These are phyloP conservation scores for Microplitis deprimator DNA, from an alignment of 2,888 invertebrate genomes.

Conservation along the genomic window DNA sequence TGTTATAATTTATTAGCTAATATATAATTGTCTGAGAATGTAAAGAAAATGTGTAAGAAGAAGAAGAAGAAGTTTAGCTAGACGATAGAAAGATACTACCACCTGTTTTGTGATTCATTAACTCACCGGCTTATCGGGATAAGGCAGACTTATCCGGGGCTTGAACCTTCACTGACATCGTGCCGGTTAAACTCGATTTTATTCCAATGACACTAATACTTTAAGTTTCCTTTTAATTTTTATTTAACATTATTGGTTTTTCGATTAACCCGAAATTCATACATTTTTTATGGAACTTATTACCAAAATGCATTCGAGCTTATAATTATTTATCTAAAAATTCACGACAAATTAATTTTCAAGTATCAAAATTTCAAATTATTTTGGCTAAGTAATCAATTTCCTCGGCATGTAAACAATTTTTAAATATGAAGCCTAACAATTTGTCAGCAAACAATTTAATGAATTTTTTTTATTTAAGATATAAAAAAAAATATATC, in stretches of 20 bases:
- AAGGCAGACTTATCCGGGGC: conserved; percentile 71
- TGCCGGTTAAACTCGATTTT: conserved; percentile 71
- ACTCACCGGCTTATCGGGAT: conserved; percentile 72
- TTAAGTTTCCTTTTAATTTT: conserved; percentile 44
- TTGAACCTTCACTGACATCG: conserved; percentile 66
- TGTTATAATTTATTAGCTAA: background rate
- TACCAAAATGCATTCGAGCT: background rate
- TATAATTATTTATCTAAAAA: background rate
- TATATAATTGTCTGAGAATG: conserved; percentile 19
- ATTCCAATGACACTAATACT: conserved; percentile 69
- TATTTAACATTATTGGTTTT: conserved; percentile 40
- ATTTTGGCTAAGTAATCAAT: too few species aligned
- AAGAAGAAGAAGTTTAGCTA: background rate
- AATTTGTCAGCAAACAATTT: too few species aligned
- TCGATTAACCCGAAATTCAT: background rate
- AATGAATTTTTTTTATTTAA: too few species aligned
- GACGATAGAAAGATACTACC: conserved; percentile 60
- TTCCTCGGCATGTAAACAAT: too few species aligned
- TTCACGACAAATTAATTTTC: background rate
- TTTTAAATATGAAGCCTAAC: too few species aligned
- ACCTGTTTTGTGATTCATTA: conserved; percentile 72
- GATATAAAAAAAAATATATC: too few species aligned
- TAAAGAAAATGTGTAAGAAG: background rate
- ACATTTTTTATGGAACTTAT: background rate
- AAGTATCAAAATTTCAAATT: too few species aligned